Conservation (phyloP, 2,113 vertebrate genomes). For the Pithys albifrons region DNA sequence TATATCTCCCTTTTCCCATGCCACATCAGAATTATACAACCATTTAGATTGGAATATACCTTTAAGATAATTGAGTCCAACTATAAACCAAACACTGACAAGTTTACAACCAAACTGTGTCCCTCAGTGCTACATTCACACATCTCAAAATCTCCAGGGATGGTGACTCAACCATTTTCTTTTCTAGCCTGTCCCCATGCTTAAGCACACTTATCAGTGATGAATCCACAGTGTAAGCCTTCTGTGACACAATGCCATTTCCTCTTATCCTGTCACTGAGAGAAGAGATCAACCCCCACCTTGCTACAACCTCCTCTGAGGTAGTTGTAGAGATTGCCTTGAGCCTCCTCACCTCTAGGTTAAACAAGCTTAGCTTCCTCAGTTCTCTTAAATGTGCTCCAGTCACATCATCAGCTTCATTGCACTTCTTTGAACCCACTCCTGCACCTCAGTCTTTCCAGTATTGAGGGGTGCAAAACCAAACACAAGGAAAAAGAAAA, state of each 20-base stretch:
- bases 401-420: fast-evolving
- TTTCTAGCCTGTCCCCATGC: neutral
- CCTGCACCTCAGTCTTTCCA: neutral
- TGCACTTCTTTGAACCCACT: neutral
- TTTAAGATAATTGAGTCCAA: neutral
- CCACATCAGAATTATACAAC: neutral
- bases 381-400: neutral
- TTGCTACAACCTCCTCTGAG: neutral
- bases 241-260: neutral
- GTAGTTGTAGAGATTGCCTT: neutral
- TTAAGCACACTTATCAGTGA: neutral
- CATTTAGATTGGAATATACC: neutral
- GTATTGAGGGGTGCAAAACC: neutral
- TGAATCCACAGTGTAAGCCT: neutral
- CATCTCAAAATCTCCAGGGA: neutral
- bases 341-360: neutral
- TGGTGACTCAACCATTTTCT: neutral
- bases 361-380: neutral
- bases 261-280: fast-evolving
- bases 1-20: neutral
- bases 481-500: neutral
- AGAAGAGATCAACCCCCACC: no score
- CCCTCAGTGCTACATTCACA: neutral
- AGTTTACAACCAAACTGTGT: neutral
- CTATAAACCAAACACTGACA: neutral